phyloP scores from a whole-genome alignment of 2,113 vertebrate genomes.

The Vidua chalybeata region DNA sequence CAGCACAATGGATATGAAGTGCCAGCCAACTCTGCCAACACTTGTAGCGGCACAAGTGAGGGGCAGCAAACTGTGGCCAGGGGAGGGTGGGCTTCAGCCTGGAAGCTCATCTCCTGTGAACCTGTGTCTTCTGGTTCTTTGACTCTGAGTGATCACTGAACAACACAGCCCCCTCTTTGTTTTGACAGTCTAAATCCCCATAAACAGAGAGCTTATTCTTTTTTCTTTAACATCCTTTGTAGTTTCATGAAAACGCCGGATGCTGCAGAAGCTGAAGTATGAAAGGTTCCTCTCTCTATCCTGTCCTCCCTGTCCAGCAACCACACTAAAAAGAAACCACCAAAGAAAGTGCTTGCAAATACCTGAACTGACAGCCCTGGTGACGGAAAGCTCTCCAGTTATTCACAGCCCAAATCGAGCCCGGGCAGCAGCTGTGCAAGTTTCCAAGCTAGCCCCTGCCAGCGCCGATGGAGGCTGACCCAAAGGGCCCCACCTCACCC shows the following conservation, averaged over 20 bases:
- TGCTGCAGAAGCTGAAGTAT: constrained; percentile 51
- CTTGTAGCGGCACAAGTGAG: not conserved
- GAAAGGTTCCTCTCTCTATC: constrained; percentile 63
- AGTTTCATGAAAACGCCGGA: constrained; percentile 63
- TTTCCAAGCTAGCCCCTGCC: constrained; percentile 16
- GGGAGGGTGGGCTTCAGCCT: constrained; percentile 10
- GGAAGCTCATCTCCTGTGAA: not conserved
- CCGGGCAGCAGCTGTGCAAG: not conserved
- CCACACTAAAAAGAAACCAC: constrained; percentile 59
- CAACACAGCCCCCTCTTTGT: constrained; percentile 54
- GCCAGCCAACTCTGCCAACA: not conserved
- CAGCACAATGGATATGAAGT: not conserved
- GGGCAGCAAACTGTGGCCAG: not conserved
- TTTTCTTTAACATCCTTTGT: constrained; percentile 56
- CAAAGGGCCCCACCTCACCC: not conserved
- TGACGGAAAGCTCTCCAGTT: constrained; percentile 55
- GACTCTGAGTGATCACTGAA: not conserved
- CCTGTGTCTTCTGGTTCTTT: not conserved
- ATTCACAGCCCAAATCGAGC: constrained; percentile 19
- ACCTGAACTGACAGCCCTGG: constrained; percentile 30
- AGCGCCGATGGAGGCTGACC: not conserved
- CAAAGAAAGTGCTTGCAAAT: constrained; percentile 59
- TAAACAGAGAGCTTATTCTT: constrained; percentile 62
- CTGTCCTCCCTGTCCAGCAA: constrained; percentile 44
- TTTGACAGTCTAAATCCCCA: constrained; percentile 32